phyloP scores from a whole-genome alignment of 2,113 vertebrate genomes.

The Oncorhynchus gorbuscha region DNA sequence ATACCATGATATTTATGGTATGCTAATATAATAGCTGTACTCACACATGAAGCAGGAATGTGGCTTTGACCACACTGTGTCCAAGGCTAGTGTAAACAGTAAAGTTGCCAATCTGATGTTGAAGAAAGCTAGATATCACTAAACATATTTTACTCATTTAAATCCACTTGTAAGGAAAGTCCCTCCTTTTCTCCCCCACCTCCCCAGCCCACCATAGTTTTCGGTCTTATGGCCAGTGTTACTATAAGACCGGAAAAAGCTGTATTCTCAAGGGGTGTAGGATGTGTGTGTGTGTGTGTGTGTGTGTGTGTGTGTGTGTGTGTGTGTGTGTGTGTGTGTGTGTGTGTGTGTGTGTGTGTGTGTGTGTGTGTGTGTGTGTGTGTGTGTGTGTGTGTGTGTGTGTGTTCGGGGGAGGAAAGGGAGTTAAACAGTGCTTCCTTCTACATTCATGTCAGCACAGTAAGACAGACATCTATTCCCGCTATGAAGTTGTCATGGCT shows the following conservation, averaged over 20 bases:
- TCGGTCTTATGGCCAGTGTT: not conserved
- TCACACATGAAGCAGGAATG: too few species aligned
- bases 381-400: slow-evolving; percentile 20
- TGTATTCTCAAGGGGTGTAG: not conserved
- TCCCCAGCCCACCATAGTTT: too few species aligned
- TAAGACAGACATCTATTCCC: slow-evolving; percentile 65
- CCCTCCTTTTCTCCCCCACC: not conserved
- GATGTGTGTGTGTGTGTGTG: slow-evolving; percentile 18
- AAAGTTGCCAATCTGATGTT: too few species aligned
- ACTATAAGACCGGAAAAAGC: slow-evolving; percentile 8
- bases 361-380: slow-evolving; percentile 18
- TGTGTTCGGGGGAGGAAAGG: slow-evolving; percentile 13
- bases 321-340: slow-evolving; percentile 18
- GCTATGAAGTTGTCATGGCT: slow-evolving; percentile 73
- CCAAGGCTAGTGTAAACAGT: too few species aligned
- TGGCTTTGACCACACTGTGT: too few species aligned
- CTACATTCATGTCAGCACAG: slow-evolving; percentile 59
- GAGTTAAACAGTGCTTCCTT: slow-evolving; percentile 45
- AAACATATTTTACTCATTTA: too few species aligned
- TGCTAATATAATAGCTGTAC: too few species aligned
- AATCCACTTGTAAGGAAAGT: not conserved
- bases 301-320: slow-evolving; percentile 22
- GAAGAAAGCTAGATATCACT: too few species aligned
- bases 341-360: slow-evolving; percentile 22
- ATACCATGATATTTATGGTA: too few species aligned